Base-by-base conservation (phyloP, 1,140 invertebrate genomes). In the Oryzaephilus surinamensis region DNA sequence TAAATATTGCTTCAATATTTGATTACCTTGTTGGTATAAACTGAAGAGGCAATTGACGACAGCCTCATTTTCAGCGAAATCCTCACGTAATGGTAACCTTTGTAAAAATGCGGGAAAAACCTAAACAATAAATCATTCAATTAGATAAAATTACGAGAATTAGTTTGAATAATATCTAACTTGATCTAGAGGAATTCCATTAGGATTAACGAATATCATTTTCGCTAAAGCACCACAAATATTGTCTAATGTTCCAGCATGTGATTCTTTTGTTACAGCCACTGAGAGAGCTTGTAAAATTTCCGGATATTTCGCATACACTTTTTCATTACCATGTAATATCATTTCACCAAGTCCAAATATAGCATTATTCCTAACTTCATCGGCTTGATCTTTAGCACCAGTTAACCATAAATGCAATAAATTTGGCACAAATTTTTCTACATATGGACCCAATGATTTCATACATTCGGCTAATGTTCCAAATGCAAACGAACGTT, bases 281-380 rank as follows among this genome's bases (percentile, higher is more conserved):
- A 63, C 57, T 4, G 81, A 81, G 10, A 89, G 57, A 3, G 66
- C 57, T 60, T 77, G 71, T 7, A 88, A 55, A 49, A 87, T 77
- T 13, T 70, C 61, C 12, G 19, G 21, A 38, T 20, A 24, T 20
- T 32, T 40, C 43, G n/a, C 11, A 33, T 27, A 53, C 35, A 51
- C 37, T 27, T 27, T 43, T 31, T 77, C 70, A 53, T 73, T 77
- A 26, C 72, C 73, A 57, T 78, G 58, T 2, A 74, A 56, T 18
- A 72, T 72, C 27, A 87, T 65, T 54, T 88, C 81, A 7, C 84
- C 84, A 15, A 88, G 61, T 15, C 77, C 82, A 63, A 71, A 88
- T 23, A 81, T 76, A 0, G 77, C 69, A 62, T 89, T 90, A 52
- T 82, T 84, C 14, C 84, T 66, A 2, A 86, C 77, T 61, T 84